Evolutionary conservation across 2,113 vertebrate genomes (phyloP).

Genomic region (Psophia crepitans): DNA sequence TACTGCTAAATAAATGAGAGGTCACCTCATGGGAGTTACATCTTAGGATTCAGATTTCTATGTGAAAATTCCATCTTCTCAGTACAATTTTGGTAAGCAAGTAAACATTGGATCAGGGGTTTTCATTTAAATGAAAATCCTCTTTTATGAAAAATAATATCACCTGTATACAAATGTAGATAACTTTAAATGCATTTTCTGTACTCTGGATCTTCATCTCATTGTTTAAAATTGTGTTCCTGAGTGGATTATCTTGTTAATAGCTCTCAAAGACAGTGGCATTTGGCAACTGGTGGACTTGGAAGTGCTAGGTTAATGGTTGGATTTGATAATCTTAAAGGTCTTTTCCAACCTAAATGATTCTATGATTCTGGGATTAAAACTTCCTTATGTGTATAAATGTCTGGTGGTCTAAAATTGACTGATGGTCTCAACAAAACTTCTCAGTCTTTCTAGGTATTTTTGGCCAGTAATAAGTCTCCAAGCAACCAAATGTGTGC

Average conservation of each 20-base stretch:
- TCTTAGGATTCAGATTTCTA: not conserved
- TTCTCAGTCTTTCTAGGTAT: not conserved
- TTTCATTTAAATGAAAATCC: not conserved
- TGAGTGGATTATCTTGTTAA: not conserved
- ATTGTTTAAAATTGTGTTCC: not conserved
- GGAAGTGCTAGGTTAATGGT: too few relatives aligned
- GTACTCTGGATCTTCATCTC: not conserved
- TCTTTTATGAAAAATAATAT: not conserved
- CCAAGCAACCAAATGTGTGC: not conserved
- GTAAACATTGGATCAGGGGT: not conserved
- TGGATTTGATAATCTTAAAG: too few relatives aligned
- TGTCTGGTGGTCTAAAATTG: not conserved
- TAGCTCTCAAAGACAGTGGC: not conserved
- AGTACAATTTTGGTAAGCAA: not conserved
- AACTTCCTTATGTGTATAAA: not conserved
- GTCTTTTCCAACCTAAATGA: too few relatives aligned
- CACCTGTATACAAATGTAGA: not conserved
- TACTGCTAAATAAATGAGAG: not conserved
- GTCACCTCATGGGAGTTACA: not conserved
- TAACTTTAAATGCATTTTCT: not conserved
- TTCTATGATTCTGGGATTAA: not conserved
- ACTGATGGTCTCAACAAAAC: not conserved
- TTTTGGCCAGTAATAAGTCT: not conserved
- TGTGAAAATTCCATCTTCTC: not conserved
- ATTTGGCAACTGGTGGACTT: not conserved